Conservation (phyloP, 2,113 vertebrate genomes). For the Gnathonemus echidnorhynchus region DNA sequence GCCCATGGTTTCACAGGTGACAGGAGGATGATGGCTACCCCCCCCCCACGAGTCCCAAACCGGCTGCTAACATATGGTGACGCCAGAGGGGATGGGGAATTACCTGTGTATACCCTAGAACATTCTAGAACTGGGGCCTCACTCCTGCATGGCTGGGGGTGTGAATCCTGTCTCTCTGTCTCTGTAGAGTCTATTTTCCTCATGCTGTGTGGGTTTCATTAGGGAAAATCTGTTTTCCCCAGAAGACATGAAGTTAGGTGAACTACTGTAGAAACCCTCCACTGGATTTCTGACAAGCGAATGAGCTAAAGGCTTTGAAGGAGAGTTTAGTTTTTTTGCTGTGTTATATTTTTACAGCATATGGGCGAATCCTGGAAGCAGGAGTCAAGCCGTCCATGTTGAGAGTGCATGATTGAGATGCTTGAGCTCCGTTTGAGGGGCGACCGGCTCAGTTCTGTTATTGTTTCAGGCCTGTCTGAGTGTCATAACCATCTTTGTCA, state of each 20-base stretch:
- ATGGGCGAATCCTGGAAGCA: not conserved
- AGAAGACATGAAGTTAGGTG: not conserved
- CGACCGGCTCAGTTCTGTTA: not conserved
- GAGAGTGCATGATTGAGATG: not conserved
- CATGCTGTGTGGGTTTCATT: not conserved
- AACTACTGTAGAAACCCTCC: not conserved
- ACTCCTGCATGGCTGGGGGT: not conserved
- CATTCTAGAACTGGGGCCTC: not conserved
- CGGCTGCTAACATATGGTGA: conserved; percentile 56
- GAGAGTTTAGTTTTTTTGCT: not conserved
- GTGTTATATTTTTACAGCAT: not conserved
- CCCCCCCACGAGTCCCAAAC: conserved; percentile 30
- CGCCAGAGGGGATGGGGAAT: conserved; percentile 36
- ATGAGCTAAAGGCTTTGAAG: not conserved
- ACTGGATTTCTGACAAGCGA: not conserved
- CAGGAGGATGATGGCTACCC: conserved; percentile 18
- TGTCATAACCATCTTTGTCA: not conserved
- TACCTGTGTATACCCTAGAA: not conserved
- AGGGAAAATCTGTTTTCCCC: not conserved
- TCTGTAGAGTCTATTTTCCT: not conserved
- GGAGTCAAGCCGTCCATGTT: not conserved
- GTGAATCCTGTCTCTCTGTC: not conserved
- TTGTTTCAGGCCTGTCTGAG: not conserved
- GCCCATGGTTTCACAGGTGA: not conserved
- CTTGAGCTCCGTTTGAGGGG: not conserved